Evolutionary conservation across 1,140 invertebrate genomes (phyloP).

Genomic region (Acromyrmex heyeri): DNA sequence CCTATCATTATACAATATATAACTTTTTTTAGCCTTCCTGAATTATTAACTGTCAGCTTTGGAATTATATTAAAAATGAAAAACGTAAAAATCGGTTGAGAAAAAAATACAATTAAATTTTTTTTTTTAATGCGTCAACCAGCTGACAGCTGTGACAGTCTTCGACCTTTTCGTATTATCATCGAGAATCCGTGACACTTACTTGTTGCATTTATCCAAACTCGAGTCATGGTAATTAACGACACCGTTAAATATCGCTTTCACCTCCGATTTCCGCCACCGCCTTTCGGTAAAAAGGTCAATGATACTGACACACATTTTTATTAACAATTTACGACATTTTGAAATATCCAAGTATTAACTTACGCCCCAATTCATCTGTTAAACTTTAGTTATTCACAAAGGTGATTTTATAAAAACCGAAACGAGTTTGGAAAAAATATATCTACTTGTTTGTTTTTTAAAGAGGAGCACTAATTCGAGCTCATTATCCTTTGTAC

Average conservation of each 20-base stretch:
- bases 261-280: constrained; percentile 19
- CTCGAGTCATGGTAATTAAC: constrained; percentile 64
- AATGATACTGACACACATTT: not conserved
- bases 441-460: too few relatives aligned
- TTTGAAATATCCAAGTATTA: not conserved
- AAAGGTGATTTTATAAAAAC: too few relatives aligned
- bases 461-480: too few relatives aligned
- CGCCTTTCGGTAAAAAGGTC: constrained; percentile 9
- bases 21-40: not conserved
- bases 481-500: too few relatives aligned
- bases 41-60: not conserved
- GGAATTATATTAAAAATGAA: not conserved
- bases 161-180: constrained; percentile 80
- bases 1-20: not conserved
- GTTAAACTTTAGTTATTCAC: not conserved
- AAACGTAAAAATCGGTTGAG: not conserved
- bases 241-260: constrained; percentile 58
- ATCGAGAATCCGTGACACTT: constrained; percentile 72
- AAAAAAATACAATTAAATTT: constrained; percentile 41
- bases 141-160: constrained; percentile 63
- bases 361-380: not conserved
- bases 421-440: too few relatives aligned
- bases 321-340: not conserved
- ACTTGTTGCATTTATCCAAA: constrained; percentile 83
- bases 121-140: constrained; percentile 17